Evolutionary conservation across 2,113 vertebrate genomes (phyloP), one percentile per base, ranked within the genome.

Genomic region (Struthio camelus): DNA sequence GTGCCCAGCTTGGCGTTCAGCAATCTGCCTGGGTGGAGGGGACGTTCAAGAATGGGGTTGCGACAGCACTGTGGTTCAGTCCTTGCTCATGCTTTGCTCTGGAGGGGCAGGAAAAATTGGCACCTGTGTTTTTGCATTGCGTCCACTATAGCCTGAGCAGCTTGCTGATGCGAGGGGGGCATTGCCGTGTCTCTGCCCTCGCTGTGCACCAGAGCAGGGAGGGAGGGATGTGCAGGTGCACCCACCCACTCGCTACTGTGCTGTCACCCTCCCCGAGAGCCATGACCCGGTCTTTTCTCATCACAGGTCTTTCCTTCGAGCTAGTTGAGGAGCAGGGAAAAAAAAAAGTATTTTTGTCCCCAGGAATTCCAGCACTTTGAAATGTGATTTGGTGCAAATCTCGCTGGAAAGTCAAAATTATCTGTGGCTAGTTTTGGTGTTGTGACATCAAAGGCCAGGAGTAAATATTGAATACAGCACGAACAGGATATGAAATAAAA

Each of bases 111-210:
- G 13, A 54, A 17, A 42, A 54, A 73, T n/a, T 12, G 32, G 24
- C 7, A 14, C 14, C 27, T 8, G 16, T 0, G 0, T 40, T 73
- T 87, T 85, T 14, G 46, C 19, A 5, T 27, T 22, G 1, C 0
- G 0, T 87, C 24, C 11, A 10, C 22, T 23, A 19, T 6, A 87
- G 11, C 20, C 66, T 83, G 75, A 42, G 4, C 30, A 44, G 18
- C 38, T 75, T 32, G 46, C 8, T 36, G 44, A 25, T 54, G 18
- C 1, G 2, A 69, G 53, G 30, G 80, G 27, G 10, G 24, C 2
- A 1, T 19, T 14, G 44, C 25, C 23, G 17, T 16, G 30, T 20
- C 2, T 81, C 75, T 81, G 9, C 18, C 38, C 14, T 5, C 23
- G 22, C 5, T 1, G 42, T 0, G 6, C 24, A 53, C 30, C 44